Conservation (phyloP, 1,140 invertebrate species). For the Akabosia matsudoensis region DNA sequence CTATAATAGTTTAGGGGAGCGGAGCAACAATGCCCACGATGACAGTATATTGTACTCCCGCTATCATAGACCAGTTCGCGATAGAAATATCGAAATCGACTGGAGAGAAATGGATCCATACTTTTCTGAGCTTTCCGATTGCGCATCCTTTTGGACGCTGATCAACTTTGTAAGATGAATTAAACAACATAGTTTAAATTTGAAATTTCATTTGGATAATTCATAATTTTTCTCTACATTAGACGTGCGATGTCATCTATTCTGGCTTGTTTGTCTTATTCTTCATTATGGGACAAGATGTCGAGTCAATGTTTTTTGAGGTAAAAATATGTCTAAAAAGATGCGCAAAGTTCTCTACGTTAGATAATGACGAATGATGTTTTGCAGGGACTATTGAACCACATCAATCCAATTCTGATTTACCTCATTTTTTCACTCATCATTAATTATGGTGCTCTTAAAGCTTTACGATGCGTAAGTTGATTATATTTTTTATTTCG, state of each 20-base stretch:
- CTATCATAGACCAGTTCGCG: background rate
- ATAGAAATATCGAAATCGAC: constrained; percentile 1
- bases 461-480: constrained; percentile 1
- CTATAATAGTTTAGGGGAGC: too few relatives aligned
- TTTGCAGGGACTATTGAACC: constrained; percentile 8
- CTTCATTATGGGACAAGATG: constrained; percentile 16
- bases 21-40: background rate
- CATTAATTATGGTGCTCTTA: background rate
- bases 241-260: constrained; percentile 17
- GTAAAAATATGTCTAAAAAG: constrained; percentile 1
- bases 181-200: too few relatives aligned
- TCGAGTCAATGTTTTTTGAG: constrained; percentile 17
- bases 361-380: too few relatives aligned
- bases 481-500: background rate
- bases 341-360: background rate
- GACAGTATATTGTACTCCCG: background rate
- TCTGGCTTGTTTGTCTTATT: constrained; percentile 10
- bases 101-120: constrained; percentile 11
- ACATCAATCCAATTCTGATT: constrained; percentile 15
- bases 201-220: background rate
- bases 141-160: constrained; percentile 6
- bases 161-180: constrained; percentile 18
- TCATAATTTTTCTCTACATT: background rate
- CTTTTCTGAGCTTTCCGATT: constrained; percentile 20
- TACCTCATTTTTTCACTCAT: constrained; percentile 13